Evolutionary conservation across 2,888 invertebrate species (phyloP), one percentile per base, ranked within the genome.

Genomic region (Melanostoma scalare): DNA sequence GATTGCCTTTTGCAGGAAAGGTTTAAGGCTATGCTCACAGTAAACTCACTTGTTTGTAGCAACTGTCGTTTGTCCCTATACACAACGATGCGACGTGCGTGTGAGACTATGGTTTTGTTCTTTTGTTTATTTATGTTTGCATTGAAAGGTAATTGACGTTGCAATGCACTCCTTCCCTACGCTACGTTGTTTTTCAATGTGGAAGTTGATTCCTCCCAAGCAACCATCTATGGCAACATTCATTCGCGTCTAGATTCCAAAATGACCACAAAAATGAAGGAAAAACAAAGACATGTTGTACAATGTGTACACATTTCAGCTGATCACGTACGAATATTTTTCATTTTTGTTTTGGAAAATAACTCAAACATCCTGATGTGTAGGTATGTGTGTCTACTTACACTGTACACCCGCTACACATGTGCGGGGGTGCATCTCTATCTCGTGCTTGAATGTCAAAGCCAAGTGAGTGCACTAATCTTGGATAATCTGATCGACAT

Each of bases 61-160:
- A 10, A 6, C 36, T 50, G 31, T 38, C 48, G 8, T 38, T 46
- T 42, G n/a, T 74, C 42, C 63, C 42, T 65, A 20, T 20, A 20
- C 20, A n/a, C n/a, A n/a, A n/a, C n/a, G n/a, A n/a, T n/a, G 20
- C 20, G 20, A 42, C 61, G 42, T 61, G 48, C 35, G 20, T 33
- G 30, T 2, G 20, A 42, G 35, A 30, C 46, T 67, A 46, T 46
- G 42, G 52, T 30, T 30, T 30, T 55, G 6, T 36, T 38, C 38
- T 44, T 69, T 74, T 50, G 42, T 68, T 73, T 46, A 53, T 53
- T 63, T 50, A 3, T 6, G 48, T 38, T 63, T 30, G 53, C 74
- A 74, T 79, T 71, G 80, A 63, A 80, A 58, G 69, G 75, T 75
- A 80, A 80, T 75, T 75, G 80, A 80, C 80, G 80, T 80, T 53